phyloP scores from a whole-genome alignment of 2,797 vertebrate genomes.

The Phalanger gymnotis region DNA sequence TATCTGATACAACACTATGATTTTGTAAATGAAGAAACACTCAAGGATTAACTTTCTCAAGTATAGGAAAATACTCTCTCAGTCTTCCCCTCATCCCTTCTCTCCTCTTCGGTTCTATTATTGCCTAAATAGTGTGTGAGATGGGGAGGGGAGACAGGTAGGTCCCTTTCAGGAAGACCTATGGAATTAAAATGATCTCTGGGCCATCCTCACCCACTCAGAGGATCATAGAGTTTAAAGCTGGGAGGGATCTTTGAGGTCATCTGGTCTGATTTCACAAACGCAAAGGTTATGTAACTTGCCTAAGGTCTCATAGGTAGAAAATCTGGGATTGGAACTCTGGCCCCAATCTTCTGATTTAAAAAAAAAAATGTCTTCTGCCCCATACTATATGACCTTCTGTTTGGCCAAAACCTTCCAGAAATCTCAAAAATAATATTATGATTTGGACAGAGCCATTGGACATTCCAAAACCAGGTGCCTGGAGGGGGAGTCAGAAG shows the following conservation, averaged over 20 bases:
- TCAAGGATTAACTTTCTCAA: not conserved
- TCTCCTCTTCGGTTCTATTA: not conserved
- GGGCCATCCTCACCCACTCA: not conserved
- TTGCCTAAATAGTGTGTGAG: not conserved
- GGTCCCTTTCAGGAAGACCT: not conserved
- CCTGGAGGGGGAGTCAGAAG: not conserved
- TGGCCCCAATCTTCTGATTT: not conserved
- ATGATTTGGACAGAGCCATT: not conserved
- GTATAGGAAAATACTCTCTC: not conserved
- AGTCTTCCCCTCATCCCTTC: not conserved
- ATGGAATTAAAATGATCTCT: not conserved
- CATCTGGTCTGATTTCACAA: not conserved
- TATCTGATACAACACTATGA: not conserved
- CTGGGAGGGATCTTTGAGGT: not conserved
- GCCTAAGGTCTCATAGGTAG: not conserved
- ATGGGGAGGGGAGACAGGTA: not conserved
- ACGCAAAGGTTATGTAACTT: not conserved
- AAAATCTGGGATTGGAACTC: not conserved
- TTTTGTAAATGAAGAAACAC: not conserved
- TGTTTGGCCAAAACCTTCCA: not conserved
- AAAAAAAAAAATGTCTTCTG: not conserved
- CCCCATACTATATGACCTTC: not conserved
- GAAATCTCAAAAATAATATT: not conserved
- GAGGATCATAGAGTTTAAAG: not conserved
- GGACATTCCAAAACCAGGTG: not conserved